Conservation (phyloP, 2,888 invertebrate genomes). For the Ashinkailepas kermadecensis region DNA sequence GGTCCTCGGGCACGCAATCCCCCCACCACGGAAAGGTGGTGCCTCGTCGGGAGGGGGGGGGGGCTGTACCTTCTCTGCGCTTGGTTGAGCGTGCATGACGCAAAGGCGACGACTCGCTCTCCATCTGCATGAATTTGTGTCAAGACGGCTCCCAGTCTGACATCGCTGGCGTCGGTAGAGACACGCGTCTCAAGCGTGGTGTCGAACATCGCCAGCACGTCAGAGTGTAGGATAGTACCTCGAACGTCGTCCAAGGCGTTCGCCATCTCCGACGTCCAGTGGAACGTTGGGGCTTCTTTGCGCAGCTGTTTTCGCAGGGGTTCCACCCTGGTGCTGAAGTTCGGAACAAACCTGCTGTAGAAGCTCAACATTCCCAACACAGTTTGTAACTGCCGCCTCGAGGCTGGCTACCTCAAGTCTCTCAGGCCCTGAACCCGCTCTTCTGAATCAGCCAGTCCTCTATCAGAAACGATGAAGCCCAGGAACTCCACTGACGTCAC, state of each 20-base stretch:
- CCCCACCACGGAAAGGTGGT: no score
- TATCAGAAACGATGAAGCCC: background rate
- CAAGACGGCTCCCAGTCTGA: background rate
- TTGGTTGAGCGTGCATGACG: no score
- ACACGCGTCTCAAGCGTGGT: background rate
- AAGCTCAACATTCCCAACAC: background rate
- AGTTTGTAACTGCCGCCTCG: background rate
- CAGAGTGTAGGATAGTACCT: no score
- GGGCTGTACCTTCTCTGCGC: no score
- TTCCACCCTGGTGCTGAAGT: no score
- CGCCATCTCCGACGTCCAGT: background rate
- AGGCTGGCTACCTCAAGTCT: background rate
- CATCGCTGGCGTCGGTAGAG: background rate
- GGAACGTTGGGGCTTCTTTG: background rate
- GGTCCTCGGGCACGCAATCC: no score
- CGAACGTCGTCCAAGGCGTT: background rate
- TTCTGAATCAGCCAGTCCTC: background rate
- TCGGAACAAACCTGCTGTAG: background rate
- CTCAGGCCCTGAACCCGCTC: background rate
- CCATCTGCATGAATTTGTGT: no score
- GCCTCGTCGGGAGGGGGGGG: no score
- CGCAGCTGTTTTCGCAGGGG: no score
- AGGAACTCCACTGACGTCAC: background rate
- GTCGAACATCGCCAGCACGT: background rate
- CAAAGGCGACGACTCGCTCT: no score